Percentiles rank a stretch among this genome's conserved stretches.
Evolutionary conservation across 2,113 vertebrate genomes (phyloP).

Genomic region (Deroptyus accipitrinus): DNA sequence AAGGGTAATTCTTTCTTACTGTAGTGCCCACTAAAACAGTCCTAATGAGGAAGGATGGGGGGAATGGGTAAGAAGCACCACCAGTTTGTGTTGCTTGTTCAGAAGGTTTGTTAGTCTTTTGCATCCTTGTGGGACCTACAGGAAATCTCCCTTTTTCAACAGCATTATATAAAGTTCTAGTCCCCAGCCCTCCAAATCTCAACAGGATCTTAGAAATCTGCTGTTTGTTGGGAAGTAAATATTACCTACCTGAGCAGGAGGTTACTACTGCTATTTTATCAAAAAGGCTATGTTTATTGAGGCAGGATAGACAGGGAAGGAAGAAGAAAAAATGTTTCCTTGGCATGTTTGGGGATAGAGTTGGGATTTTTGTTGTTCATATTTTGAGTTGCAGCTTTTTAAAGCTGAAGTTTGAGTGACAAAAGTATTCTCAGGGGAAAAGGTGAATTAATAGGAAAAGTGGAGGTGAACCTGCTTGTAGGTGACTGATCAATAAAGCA

Average conservation of each 20-base stretch:
- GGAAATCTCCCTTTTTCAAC: neutral
- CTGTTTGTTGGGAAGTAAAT: neutral
- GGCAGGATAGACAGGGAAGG: neutral
- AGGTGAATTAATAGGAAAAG: neutral
- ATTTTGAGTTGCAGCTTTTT: neutral
- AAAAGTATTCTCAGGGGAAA: neutral
- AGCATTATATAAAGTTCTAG: neutral
- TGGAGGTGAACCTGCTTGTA: neutral
- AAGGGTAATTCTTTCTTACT: slow-evolving; percentile 21
- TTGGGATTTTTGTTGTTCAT: neutral
- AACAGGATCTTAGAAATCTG: neutral
- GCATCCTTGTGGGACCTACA: neutral
- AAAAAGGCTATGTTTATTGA: neutral
- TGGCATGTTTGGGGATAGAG: neutral
- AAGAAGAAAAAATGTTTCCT: neutral
- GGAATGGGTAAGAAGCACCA: neutral
- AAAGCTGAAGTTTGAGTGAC: neutral
- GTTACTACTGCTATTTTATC: neutral
- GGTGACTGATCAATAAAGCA: neutral
- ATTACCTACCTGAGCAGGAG: neutral
- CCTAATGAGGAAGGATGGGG: neutral
- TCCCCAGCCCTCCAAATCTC: neutral
- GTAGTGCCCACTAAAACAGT: neutral
- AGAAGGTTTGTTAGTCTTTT: neutral
- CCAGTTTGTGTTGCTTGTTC: neutral